Evolutionary conservation across 2,888 invertebrate species (phyloP), one percentile per base, ranked within the genome.

Genomic region (Rosalia funebris): DNA sequence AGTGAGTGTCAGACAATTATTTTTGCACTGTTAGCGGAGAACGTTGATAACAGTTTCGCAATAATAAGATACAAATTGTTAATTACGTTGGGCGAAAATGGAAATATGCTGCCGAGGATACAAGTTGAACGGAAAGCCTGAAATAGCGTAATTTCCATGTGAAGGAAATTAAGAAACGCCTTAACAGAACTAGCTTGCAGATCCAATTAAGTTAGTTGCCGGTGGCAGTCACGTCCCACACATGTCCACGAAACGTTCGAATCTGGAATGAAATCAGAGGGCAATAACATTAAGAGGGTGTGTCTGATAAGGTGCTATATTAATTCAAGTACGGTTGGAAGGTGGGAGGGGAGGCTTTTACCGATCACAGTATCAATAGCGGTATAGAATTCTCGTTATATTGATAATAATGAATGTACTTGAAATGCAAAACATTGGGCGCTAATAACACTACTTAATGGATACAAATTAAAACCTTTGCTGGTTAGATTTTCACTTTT

Each of bases 151-250:
- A 67, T 67, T 67, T 67, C 67, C 67, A 68, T 65, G 53, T 47
- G 55, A 61, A 64, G 68, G 63, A 68, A 68, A 68, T 68, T 68
- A 63, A 63, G 65, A 58, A 68, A 68, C 63, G 68, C 65, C 63
- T 65, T 57, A 58, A 60, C 57, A 57, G 57, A 57, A 57, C 42
- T 42, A 42, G 47, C 42, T 47, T 46, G 39, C 44, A 48, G 57
- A 48, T 48, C 48, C 57, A 48, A 48, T 48, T 57, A 57, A 36
- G 25, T 44, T 34, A 42, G 44, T 42, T 57, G 57, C 48, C 47
- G 44, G 44, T 42, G 57, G 48, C 42, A 50, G 53, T 53, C 53
- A 53, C 53, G 53, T 53, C 42, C 42, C 42, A 53, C 53, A 53
- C 53, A 53, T 53, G 53, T 53, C 53, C 53, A 42, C 42, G 42